These are phyloP conservation scores for Schizopygopsis pylzovi DNA, from an alignment of 2,797 vertebrate species.

Conservation along the genomic window DNA sequence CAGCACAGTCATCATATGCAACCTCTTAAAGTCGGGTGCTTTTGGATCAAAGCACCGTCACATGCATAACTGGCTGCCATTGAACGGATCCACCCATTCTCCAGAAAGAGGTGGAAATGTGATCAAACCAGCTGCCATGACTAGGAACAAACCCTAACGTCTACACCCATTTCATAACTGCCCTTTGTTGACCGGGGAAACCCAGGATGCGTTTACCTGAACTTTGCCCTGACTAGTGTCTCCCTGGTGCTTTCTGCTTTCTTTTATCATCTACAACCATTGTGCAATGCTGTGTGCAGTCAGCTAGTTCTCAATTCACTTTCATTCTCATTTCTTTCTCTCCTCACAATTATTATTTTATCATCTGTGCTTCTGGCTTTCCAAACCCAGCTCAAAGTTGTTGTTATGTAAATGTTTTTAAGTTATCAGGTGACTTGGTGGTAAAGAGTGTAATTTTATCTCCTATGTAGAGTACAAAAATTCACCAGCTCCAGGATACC, in stretches of 20 bases:
- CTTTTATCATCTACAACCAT: constrained; percentile 9
- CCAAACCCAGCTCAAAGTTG: not conserved
- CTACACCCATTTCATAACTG: constrained; percentile 19
- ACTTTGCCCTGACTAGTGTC: not conserved
- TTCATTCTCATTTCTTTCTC: constrained; percentile 19
- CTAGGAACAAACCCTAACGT: constrained; percentile 9
- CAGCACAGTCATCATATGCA: constrained; percentile 13
- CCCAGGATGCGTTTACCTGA: constrained; percentile 7
- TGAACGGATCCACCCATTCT: constrained; percentile 39
- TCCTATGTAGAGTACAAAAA: not conserved
- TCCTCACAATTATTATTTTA: not conserved
- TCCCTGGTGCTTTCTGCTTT: constrained; percentile 2
- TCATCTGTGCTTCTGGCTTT: not conserved
- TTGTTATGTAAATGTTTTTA: not conserved
- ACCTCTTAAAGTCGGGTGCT: not conserved
- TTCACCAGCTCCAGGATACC: not conserved
- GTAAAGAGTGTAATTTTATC: not conserved
- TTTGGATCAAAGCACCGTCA: not conserved
- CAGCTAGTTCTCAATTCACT: not conserved
- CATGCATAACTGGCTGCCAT: not conserved
- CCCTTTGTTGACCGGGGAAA: constrained; percentile 17
- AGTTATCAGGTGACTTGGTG: not conserved
- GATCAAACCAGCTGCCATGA: constrained; percentile 41
- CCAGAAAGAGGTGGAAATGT: constrained; percentile 6
- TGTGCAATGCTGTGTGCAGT: not conserved